Evolutionary conservation across 2,888 invertebrate species (phyloP), one percentile per base, ranked within the genome.

Genomic region (Erebia aethiops): DNA sequence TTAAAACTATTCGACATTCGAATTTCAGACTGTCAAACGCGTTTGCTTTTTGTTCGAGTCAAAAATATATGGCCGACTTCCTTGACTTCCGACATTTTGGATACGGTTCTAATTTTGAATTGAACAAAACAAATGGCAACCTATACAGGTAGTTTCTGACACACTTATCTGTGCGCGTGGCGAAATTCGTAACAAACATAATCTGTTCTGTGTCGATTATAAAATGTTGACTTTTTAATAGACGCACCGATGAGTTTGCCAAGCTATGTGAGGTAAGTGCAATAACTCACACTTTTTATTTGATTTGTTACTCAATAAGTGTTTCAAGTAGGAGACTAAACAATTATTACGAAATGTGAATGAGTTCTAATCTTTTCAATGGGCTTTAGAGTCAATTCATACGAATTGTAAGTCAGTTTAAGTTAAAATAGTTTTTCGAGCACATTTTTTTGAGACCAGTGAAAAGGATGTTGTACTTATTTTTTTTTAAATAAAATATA

Each of bases 1-100:
- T 71, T 71, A 58, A 71, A 75, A 68, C 71, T 71, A 69, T 76
- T 72, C 69, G 51, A 76, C 71, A 52, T 72, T 75, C 57, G 71
- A 74, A 77, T 71, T 62, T 65, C 69, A 67, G 76, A 72, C 73
- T 77, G 77, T 76, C 77, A 75, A 67, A 69, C 35, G 54, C 71
- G 51, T 51, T 58, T 74, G 71, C 60, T 73, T 86, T 83, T 82
- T 82, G 75, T 76, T 78, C 79, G 80, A 77, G 80, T 84, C 81
- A 81, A 78, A 79, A 82, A 87, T 86, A 85, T 88, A 88, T 84
- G 78, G 73, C 79, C 71, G 72, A 82, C 85, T 87, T 87, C 87
- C 88, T 84, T 71, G 72, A 82, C 85, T 87, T 87, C 87, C 88
- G 85, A 86, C 78, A 70, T 76, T 46, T 77, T 71, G 64, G 75